Percentiles rank a stretch among this genome's conserved stretches.
phyloP scores from a whole-genome alignment of 2,888 invertebrate genomes.

The Timema cristinae region DNA sequence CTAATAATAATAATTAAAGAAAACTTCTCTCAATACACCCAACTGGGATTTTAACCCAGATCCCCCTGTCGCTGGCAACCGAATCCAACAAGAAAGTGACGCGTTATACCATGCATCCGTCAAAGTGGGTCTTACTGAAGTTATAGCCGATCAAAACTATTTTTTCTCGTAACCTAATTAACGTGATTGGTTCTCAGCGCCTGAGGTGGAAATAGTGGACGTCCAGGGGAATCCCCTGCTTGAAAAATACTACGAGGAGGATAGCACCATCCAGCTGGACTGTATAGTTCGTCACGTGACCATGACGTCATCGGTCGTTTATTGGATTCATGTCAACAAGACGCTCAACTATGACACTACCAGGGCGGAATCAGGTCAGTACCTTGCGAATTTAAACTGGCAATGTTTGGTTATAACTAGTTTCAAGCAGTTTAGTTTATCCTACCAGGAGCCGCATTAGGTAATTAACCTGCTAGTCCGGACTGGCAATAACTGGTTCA shows the following conservation, averaged over 20 bases:
- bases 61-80: too few relatives aligned
- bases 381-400: too few relatives aligned
- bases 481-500: too few relatives aligned
- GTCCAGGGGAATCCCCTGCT: slow-evolving; percentile 60
- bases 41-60: too few relatives aligned
- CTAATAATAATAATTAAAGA: too few relatives aligned
- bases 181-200: slow-evolving; percentile 47
- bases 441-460: slow-evolving; percentile 63
- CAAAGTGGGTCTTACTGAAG: too few relatives aligned
- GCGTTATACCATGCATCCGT: too few relatives aligned
- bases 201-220: slow-evolving; percentile 65
- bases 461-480: slow-evolving; percentile 40
- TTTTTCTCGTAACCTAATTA: too few relatives aligned
- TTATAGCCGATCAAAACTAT: too few relatives aligned
- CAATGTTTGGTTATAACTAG: too few relatives aligned
- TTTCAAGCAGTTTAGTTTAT: slow-evolving; percentile 35
- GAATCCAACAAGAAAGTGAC: too few relatives aligned
- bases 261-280: slow-evolving; percentile 62
- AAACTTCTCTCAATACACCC: too few relatives aligned
- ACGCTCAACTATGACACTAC: slow-evolving; percentile 62
- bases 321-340: slow-evolving; percentile 61
- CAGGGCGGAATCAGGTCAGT: slow-evolving; percentile 61
- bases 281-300: slow-evolving; percentile 56
- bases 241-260: slow-evolving; percentile 65
- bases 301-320: slow-evolving; percentile 53